Evolutionary conservation across 2,113 vertebrate species (phyloP).

Genomic region (Formicarius rufipectus): DNA sequence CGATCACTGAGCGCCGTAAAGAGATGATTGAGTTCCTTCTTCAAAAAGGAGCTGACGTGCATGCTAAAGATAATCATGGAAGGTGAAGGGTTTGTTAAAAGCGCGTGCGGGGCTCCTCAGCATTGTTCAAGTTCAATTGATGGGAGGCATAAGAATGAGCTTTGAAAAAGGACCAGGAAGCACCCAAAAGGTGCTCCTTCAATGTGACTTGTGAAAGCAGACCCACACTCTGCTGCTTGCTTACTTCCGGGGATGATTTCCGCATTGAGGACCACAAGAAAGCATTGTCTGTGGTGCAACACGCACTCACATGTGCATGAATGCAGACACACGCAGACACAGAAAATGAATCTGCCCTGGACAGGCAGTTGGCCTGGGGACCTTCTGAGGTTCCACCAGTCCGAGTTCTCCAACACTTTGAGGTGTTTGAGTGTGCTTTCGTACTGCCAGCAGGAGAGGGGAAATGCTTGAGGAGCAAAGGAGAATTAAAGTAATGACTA

Average conservation of each 20-base stretch:
- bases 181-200: not conserved
- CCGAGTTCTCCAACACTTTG: not conserved
- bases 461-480: not conserved
- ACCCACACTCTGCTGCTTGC: accelerated
- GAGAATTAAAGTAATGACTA: not conserved
- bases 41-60: constrained; percentile 73
- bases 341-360: not conserved
- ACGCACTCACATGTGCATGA: accelerated
- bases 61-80: constrained; percentile 47
- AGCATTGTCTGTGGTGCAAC: not conserved
- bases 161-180: not conserved
- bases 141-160: not conserved
- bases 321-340: not conserved
- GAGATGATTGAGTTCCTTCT: constrained; percentile 83
- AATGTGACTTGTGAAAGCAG: not conserved
- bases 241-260: not conserved
- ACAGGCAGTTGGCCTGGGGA: not conserved
- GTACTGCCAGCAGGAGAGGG: not conserved
- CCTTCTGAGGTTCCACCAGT: not conserved
- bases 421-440: not conserved
- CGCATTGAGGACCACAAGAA: not conserved
- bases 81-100: constrained; percentile 46
- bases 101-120: accelerated
- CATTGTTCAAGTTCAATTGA: not conserved
- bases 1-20: constrained; percentile 70